phyloP scores from a whole-genome alignment of 2,113 vertebrate genomes.

The Pollimyrus isidori region DNA sequence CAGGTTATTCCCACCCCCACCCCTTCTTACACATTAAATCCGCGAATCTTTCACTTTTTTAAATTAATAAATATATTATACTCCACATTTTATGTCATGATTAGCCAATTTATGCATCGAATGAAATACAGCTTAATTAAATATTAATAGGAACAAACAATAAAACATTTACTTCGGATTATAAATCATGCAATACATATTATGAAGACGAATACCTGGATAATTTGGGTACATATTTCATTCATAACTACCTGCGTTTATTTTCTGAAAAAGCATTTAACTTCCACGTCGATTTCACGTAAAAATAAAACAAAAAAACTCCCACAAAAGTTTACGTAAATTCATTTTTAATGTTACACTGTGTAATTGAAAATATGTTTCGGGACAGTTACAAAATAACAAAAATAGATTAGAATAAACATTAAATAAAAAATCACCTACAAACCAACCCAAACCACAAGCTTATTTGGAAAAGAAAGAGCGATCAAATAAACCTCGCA shows the following conservation, averaged over 20 bases:
- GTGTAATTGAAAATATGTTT: background rate
- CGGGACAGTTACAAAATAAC: background rate
- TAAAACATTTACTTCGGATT: constrained; percentile 1
- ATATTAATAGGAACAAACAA: constrained; percentile 4
- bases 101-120: constrained; percentile 5
- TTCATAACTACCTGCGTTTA: background rate
- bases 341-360: background rate
- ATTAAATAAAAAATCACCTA: background rate
- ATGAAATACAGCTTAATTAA: constrained; percentile 5
- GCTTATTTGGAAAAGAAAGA: constrained; percentile 12
- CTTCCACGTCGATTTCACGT: background rate
- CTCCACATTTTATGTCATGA: background rate
- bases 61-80: constrained; percentile 2
- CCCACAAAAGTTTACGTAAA: background rate
- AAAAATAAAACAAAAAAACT: background rate
- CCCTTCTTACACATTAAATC: background rate
- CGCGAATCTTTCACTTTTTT: background rate
- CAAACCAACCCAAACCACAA: constrained; percentile 9
- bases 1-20: background rate
- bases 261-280: constrained; percentile 3
- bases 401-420: background rate
- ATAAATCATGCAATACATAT: background rate
- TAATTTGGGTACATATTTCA: background rate
- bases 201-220: background rate
- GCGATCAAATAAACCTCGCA: background rate